Base-by-base conservation (phyloP, 2,797 vertebrate genomes). In the Xenentodon cancila region DNA sequence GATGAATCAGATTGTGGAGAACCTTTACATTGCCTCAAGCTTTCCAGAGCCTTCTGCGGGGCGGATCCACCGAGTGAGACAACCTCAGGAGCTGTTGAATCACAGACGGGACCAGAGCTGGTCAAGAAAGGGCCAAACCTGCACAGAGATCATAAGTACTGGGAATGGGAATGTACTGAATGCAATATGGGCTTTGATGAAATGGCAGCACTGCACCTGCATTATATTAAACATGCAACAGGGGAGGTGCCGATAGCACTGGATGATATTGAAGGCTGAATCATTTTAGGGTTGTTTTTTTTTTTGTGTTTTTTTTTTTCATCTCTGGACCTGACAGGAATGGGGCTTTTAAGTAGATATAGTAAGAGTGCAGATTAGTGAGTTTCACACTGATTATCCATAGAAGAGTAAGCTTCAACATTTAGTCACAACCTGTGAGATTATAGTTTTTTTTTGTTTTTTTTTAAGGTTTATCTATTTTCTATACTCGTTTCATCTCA, bases 211-310 rank as follows among this genome's bases (percentile, higher is more conserved):
- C 82, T 93, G 43, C 91, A 92, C 69, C 62, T 78, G 20, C 91
- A 92, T 84, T 93, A 92, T 54, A 82, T 92, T 37, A 87, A 89
- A 75, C 92, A 93, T 56, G 92, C 90, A 18, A 90, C 85, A 4
- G 91, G 91, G 9, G 91, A 92, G 59, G 45, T 92, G 37, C 89
- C 89, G 0, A 66, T 88, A n/a, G 58, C 51, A 7, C 61, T 71
- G 11, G 44, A 71, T 37, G 62, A 43, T 34, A 1, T 12, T 6
- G 27, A 76, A 25, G 27, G 6, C 19, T 73, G 45, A 84, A 40
- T 18, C 13, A 1, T 67, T 19, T 17, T 3, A 30, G 16, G 3
- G 18, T 2, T 8, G 2, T 34, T 64, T 32, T 0, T 49, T 56
- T 51, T 57, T 13, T 62, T 16, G 22, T 13, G 9, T 49, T 37